phyloP scores from a whole-genome alignment of 2,113 vertebrate species.

The Isichthys henryi region DNA sequence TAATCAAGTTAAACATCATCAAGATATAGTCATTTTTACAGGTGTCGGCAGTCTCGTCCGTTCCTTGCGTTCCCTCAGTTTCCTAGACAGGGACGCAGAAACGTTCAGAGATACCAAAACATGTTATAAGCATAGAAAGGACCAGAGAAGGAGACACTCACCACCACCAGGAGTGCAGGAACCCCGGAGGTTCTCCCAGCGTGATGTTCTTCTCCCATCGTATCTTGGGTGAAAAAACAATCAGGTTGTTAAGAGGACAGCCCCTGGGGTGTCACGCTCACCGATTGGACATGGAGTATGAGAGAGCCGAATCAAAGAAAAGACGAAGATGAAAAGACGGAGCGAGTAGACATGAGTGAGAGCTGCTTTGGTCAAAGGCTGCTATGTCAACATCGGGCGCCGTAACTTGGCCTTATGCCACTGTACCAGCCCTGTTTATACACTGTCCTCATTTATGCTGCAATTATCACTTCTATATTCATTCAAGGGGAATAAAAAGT shows the following conservation, averaged over 20 bases:
- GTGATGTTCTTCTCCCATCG: slow-evolving; percentile 87
- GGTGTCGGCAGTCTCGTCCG: not conserved
- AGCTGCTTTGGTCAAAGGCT: not conserved
- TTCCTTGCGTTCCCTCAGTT: not conserved
- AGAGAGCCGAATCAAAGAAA: not conserved
- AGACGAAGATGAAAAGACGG: not conserved
- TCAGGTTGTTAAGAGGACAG: not conserved
- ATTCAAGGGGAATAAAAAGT: not conserved
- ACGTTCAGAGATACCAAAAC: not conserved
- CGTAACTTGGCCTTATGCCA: not conserved
- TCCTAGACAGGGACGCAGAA: not conserved
- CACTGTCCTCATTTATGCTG: not conserved
- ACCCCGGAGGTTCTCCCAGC: slow-evolving; percentile 75
- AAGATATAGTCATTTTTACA: not conserved
- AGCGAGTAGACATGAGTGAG: not conserved
- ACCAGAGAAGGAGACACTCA: slow-evolving; percentile 41
- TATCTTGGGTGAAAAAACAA: slow-evolving; percentile 62
- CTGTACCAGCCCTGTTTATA: not conserved
- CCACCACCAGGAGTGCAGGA: slow-evolving; percentile 83
- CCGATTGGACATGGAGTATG: not conserved
- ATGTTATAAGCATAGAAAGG: not conserved
- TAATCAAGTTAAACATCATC: not conserved
- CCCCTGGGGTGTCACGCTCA: not conserved
- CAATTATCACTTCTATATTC: not conserved
- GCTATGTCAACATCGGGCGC: not conserved